Evolutionary conservation across 2,797 vertebrate species (phyloP).

Genomic region (Smutsia gigantea): DNA sequence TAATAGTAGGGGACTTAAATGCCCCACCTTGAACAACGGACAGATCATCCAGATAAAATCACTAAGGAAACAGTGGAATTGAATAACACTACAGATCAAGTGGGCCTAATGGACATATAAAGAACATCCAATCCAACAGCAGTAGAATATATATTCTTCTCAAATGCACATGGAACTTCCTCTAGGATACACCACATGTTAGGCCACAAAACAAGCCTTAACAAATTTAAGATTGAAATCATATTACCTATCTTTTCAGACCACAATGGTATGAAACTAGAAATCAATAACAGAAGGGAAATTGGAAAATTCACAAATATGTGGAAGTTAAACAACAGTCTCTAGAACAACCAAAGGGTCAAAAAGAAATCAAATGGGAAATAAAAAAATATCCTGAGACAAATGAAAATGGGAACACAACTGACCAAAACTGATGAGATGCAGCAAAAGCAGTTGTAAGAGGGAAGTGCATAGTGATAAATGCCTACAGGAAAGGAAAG

Average conservation of each 20-base stretch:
- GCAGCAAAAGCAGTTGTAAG: neutral
- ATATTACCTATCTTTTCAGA: neutral
- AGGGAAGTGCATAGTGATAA: neutral
- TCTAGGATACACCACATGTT: neutral
- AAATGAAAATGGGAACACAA: neutral
- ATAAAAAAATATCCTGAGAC: neutral
- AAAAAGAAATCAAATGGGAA: neutral
- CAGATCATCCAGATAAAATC: neutral
- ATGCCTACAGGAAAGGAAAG: neutral
- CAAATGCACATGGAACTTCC: neutral
- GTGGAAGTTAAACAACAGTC: neutral
- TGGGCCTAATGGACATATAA: neutral
- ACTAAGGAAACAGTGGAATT: neutral
- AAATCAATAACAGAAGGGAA: neutral
- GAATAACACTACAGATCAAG: neutral
- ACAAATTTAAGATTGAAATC: neutral
- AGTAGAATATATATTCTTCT: neutral
- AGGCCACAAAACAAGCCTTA: neutral
- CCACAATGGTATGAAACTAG: neutral
- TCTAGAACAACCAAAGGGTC: neutral
- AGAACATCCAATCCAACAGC: neutral
- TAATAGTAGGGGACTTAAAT: neutral
- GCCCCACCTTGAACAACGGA: no score
- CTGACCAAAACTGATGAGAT: neutral
- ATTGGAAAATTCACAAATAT: neutral